phyloP scores from a whole-genome alignment of 1,140 invertebrate species.

The Globodera ellingtonae region DNA sequence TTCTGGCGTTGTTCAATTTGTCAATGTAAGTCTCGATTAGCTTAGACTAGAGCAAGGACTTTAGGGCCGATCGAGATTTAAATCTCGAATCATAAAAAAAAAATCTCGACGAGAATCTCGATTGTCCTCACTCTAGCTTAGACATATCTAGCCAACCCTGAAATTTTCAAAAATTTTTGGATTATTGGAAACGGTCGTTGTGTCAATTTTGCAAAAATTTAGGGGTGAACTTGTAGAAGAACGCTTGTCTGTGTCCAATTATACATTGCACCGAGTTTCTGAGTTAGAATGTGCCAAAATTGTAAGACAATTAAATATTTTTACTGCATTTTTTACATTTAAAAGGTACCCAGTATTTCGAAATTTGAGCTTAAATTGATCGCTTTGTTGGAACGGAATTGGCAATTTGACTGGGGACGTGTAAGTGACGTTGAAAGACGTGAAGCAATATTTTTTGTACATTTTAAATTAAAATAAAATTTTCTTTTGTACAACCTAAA shows the following conservation, averaged over 20 bases:
- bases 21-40: conserved; percentile 4
- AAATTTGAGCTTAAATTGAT: background rate
- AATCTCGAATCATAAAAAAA: background rate
- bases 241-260: background rate
- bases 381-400: background rate
- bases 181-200: too few relatives aligned
- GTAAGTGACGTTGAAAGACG: background rate
- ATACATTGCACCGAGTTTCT: background rate
- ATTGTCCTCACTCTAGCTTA: too few relatives aligned
- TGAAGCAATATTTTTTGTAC: too few relatives aligned
- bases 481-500: too few relatives aligned
- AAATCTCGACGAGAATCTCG: background rate
- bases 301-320: background rate
- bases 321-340: background rate
- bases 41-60: background rate
- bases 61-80: too few relatives aligned
- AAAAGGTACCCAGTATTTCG: background rate
- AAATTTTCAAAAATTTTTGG: too few relatives aligned
- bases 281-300: background rate
- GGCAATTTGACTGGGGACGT: background rate
- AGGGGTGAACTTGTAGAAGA: background rate
- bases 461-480: too few relatives aligned
- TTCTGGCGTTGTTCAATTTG: conserved; percentile 13
- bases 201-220: background rate
- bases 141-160: too few relatives aligned